Conservation (phyloP, 2,113 vertebrate species). For the Nycticryphes semicollaris region DNA sequence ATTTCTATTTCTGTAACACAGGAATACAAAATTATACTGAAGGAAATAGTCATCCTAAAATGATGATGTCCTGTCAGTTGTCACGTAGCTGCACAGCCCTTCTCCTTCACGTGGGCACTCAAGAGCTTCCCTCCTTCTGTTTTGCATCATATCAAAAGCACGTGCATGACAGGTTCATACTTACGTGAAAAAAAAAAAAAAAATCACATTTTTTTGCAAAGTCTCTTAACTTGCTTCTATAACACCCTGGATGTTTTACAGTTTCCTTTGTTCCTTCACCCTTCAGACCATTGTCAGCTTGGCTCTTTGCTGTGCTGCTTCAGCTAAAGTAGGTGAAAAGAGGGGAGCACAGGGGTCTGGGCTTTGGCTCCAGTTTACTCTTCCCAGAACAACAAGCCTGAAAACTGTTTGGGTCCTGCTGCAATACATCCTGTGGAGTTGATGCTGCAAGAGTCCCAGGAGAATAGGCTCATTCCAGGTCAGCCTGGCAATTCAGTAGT, state of each 20-base stretch:
- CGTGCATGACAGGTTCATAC: not conserved
- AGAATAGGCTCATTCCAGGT: not conserved
- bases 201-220: not conserved
- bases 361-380: not conserved
- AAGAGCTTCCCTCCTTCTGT: not conserved
- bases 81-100: not conserved
- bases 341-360: not conserved
- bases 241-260: not conserved
- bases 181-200: not conserved
- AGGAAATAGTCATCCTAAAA: not conserved
- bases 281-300: not conserved
- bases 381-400: slow-evolving; percentile 10
- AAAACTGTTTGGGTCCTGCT: not conserved
- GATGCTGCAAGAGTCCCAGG: not conserved
- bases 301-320: not conserved
- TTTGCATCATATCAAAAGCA: not conserved
- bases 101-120: not conserved
- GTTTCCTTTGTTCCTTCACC: not conserved
- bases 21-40: not conserved
- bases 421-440: not conserved
- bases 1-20: not conserved
- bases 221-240: not conserved
- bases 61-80: not conserved
- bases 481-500: not conserved
- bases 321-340: not conserved